A percentile compares a stretch with the other conserved stretches of the same genome.
Evolutionary conservation across 1,140 invertebrate species (phyloP).

Genomic region (Heliconius hermathena): DNA sequence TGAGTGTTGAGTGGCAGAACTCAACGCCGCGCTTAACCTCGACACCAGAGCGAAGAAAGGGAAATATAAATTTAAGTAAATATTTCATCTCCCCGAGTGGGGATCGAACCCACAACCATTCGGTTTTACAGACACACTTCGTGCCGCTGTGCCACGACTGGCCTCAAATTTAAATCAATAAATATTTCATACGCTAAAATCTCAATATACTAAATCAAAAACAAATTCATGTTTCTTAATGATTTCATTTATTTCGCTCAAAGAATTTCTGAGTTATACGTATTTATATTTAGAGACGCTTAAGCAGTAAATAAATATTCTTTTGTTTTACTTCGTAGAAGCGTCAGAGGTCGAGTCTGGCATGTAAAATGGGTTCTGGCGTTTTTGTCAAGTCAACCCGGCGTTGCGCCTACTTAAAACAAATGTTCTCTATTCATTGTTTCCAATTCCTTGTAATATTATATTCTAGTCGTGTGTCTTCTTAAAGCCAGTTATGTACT

Average conservation of each 20-base stretch:
- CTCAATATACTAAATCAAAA: neutral
- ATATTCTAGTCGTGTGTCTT: slow-evolving; percentile 43
- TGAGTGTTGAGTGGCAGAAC: too few species aligned
- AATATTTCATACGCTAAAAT: too few species aligned
- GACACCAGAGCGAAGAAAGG: too few species aligned
- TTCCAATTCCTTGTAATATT: slow-evolving; percentile 51
- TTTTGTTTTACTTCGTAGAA: slow-evolving; percentile 72
- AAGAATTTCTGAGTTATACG: slow-evolving; percentile 15
- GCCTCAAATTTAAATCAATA: too few species aligned
- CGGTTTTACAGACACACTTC: too few species aligned
- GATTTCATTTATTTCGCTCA: slow-evolving; percentile 12
- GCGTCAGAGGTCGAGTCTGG: slow-evolving; percentile 54
- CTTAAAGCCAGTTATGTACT: neutral
- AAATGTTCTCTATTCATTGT: slow-evolving; percentile 57
- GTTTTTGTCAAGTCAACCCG: slow-evolving; percentile 47
- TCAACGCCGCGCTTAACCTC: too few species aligned
- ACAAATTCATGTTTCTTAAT: neutral
- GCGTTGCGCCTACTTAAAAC: slow-evolving; percentile 47
- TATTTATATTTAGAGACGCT: slow-evolving; percentile 26
- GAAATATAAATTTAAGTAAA: too few species aligned
- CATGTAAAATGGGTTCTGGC: slow-evolving; percentile 58
- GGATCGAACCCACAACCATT: too few species aligned
- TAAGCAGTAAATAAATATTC: slow-evolving; percentile 43
- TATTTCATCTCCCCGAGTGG: too few species aligned
- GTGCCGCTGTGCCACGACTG: too few species aligned